Percentiles rank a stretch among this genome's conserved stretches.
phyloP scores from a whole-genome alignment of 2,797 vertebrate species.

The Antennarius maculatus region DNA sequence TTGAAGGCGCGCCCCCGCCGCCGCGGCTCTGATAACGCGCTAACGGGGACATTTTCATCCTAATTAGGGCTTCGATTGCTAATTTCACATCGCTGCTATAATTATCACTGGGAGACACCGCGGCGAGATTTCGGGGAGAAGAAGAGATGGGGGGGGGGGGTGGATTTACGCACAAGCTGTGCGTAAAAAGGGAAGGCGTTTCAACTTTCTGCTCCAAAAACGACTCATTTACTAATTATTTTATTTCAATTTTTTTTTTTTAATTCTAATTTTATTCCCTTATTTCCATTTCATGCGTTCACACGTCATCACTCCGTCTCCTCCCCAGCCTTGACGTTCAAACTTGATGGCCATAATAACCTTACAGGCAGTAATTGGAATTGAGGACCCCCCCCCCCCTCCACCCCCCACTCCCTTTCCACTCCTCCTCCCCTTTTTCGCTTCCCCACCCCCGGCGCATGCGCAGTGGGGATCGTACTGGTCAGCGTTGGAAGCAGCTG shows the following conservation, averaged over 20 bases:
- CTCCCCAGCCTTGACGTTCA: conserved; percentile 13
- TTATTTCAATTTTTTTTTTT: neutral
- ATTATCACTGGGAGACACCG: conserved; percentile 88
- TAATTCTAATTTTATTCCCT: too few relatives aligned
- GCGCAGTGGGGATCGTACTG: conserved; percentile 88
- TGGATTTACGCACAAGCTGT: neutral
- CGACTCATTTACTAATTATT: neutral
- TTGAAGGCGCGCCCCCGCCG: conserved; percentile 88
- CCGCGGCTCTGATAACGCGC: conserved; percentile 90
- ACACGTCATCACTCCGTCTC: neutral
- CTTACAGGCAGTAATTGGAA: conserved; percentile 60
- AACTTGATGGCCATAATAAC: conserved; percentile 48
- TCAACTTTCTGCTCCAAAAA: neutral
- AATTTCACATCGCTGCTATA: conserved; percentile 94
- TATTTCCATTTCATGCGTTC: neutral
- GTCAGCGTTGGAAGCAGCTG: conserved; percentile 94
- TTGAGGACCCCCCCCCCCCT: conserved; percentile 52
- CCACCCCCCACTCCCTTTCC: too few relatives aligned
- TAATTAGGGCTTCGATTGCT: conserved; percentile 96
- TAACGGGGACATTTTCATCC: conserved; percentile 96
- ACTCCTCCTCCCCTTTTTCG: conserved; percentile 24
- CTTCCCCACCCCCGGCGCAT: conserved; percentile 81
- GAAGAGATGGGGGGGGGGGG: neutral
- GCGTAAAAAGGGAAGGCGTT: neutral
- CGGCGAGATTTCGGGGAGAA: conserved; percentile 31